Base-by-base conservation (phyloP, 1,140 invertebrate species). In the Trialeurodes vaporariorum region DNA sequence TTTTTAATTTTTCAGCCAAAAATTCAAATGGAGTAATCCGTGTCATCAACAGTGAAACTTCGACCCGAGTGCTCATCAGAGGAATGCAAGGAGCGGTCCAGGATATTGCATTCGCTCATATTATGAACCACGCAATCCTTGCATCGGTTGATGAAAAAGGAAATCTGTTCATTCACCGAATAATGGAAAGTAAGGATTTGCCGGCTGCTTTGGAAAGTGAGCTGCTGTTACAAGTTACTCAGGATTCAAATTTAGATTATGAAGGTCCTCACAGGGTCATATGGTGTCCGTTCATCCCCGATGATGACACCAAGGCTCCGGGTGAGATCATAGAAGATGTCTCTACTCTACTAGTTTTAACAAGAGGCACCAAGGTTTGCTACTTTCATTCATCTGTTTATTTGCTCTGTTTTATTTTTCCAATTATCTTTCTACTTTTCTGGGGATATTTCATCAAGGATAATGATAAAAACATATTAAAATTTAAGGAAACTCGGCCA, bases 221-320 rank as follows among this genome's bases (percentile, higher is more conserved):
- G 74, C 78, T 81, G 62, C 73, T 83, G 25, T 68, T 84, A 2
- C 81, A 82, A 73, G 78, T 84, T 24, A 78, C 64, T 17, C 61
- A 59, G 61, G 70, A 49, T 17, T 49, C 34, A 49, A 17, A 49
- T 49, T 17, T 49, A 9, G 34, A 49, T 17, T 49, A 49, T 17
- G 5, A 17, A 9, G 34, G 34, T 9, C 34, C 34, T 5, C 34
- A 87, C 73, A 79, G 88, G 66, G 83, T 92, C 1, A 90, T 95
- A 71, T 98, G 94, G 94, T 96, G 94, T 78, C 92, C 93, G 0
- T 97, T 89, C 79, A 88, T 96, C 68, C 89, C 91, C 0, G 82
- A 85, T 61, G 73, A 79, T 49, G 83, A 86, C 66, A 49, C 34
- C 5, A 49, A 49, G 17, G 5, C 34, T 9, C 34, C 34, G 34